These are phyloP conservation scores for Dromococcyx pavoninus DNA, from an alignment of 2,797 vertebrate species.

Conservation along the genomic window DNA sequence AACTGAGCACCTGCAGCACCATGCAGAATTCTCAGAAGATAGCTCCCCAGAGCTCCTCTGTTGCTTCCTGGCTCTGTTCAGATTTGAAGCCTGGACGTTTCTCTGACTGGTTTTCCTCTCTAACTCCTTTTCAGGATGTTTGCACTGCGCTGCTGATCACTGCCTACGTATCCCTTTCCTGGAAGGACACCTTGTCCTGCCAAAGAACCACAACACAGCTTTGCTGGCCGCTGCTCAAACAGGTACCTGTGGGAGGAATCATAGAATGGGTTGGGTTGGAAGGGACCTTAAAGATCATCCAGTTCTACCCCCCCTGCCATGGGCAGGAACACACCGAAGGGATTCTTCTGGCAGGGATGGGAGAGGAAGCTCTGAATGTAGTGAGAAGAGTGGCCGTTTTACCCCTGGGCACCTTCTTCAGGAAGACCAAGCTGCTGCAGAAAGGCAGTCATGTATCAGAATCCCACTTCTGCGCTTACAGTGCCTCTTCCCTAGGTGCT, in stretches of 20 bases:
- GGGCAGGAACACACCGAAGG: neutral
- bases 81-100: neutral
- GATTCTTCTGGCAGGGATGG: neutral
- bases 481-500: conserved; percentile 80
- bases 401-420: neutral
- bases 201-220: conserved; percentile 89
- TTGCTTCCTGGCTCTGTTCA: neutral
- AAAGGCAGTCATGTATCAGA: neutral
- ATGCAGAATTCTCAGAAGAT: neutral
- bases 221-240: conserved; percentile 94
- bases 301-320: too few species aligned
- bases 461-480: neutral
- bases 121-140: conserved; percentile 79
- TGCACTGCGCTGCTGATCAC: conserved; percentile 88
- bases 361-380: neutral
- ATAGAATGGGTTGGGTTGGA: too few species aligned
- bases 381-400: neutral
- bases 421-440: neutral
- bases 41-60: neutral
- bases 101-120: neutral
- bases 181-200: conserved; percentile 93
- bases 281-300: too few species aligned
- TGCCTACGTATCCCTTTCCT: conserved; percentile 89
- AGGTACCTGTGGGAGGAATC: conserved; percentile 76
- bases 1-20: neutral